Percentiles rank a stretch among this genome's conserved stretches.
phyloP scores from a whole-genome alignment of 2,797 vertebrate genomes.

The Tinamus major region DNA sequence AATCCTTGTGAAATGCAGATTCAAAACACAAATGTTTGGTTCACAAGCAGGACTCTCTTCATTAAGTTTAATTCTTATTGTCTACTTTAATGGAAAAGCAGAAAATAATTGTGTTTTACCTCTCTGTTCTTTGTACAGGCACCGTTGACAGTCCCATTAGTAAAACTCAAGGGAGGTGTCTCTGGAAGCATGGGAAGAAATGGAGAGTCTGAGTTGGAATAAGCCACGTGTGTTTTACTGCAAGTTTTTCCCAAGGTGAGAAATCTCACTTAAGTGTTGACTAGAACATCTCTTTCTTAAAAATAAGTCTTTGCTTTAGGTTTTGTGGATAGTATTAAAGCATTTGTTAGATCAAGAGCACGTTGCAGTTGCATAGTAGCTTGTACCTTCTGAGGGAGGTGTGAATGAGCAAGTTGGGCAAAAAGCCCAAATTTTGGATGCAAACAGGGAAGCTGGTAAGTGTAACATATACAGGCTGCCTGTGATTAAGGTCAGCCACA shows the following conservation, averaged over 20 bases:
- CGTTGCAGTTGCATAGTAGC: not conserved
- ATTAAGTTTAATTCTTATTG: rapidly evolving
- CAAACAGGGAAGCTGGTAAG: not conserved
- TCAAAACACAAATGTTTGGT: rapidly evolving
- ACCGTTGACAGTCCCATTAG: not conserved
- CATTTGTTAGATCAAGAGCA: not conserved
- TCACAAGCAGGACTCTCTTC: not conserved
- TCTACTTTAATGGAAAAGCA: not conserved
- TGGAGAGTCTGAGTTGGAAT: rapidly evolving
- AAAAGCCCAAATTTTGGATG: not conserved
- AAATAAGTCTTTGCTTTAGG: not conserved
- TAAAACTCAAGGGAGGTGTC: not conserved
- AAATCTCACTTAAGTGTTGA: not conserved
- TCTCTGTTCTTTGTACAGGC: not conserved
- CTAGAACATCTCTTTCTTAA: not conserved
- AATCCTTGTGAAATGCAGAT: not conserved
- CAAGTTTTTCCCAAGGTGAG: not conserved
- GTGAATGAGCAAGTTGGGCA: conserved; percentile 3
- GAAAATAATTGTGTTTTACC: not conserved
- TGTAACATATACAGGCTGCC: not conserved
- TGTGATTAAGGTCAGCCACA: not conserved
- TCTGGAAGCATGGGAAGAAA: not conserved
- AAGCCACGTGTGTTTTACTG: not conserved
- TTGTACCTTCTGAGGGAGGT: not conserved
- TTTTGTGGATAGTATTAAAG: conserved; percentile 26